phyloP scores from a whole-genome alignment of 2,888 invertebrate species.

The Polyommatus iphigenia region DNA sequence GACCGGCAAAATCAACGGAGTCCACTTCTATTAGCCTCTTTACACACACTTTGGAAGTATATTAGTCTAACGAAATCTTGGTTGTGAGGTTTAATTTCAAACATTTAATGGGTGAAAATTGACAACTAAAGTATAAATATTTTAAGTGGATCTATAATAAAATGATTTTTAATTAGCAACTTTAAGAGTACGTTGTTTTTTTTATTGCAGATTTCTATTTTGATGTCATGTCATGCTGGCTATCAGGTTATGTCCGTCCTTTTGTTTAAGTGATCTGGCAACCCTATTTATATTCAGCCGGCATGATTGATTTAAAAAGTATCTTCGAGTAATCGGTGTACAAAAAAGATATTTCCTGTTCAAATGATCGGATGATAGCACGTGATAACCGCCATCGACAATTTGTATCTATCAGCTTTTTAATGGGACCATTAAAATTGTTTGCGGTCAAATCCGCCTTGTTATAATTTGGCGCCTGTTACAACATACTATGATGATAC shows the following conservation, averaged over 20 bases:
- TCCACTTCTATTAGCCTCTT: background rate
- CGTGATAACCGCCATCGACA: constrained; percentile 42
- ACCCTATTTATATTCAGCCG: constrained; percentile 6
- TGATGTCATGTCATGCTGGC: background rate
- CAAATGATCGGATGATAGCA: constrained; percentile 34
- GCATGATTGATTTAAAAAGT: constrained; percentile 29
- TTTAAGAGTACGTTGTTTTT: too few species aligned
- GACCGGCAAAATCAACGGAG: background rate
- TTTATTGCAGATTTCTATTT: too few species aligned
- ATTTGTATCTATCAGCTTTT: constrained; percentile 75
- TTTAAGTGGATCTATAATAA: too few species aligned
- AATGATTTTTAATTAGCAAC: too few species aligned
- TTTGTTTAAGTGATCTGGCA: background rate
- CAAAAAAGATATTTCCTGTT: constrained; percentile 36
- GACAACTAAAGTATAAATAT: too few species aligned
- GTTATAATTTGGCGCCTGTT: constrained; percentile 66
- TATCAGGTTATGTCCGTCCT: background rate
- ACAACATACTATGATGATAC: constrained; percentile 53
- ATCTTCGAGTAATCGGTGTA: background rate
- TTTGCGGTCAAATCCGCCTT: constrained; percentile 65
- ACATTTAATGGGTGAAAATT: too few species aligned
- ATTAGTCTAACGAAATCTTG: background rate
- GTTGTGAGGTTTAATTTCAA: too few species aligned
- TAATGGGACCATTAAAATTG: constrained; percentile 73
- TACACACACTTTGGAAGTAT: background rate